Base-by-base conservation (phyloP, 2,888 invertebrate species). In the Parnassius orleans region DNA sequence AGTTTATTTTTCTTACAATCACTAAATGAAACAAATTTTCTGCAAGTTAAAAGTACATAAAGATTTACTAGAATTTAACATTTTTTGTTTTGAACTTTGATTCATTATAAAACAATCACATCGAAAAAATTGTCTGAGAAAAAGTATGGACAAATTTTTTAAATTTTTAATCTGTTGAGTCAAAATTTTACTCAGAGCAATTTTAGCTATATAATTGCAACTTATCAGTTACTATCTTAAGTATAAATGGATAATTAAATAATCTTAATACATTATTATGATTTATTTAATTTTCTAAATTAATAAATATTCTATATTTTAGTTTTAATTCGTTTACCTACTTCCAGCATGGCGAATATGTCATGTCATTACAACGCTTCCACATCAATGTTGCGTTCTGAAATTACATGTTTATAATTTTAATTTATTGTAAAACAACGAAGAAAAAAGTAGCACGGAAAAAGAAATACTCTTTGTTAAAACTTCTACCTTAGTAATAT, bases 341-440 rank as follows among this genome's bases (percentile, higher is more conserved):
- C 51, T 63, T 63, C 58, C 63, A 58, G 48, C 50, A 58, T 54
- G 63, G 58, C 58, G 54, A 24, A 14, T 24, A 15, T 46, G 48
- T 12, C 57, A 15, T 46, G 48, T 12, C 57, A 33, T 46, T 41
- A 51, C 51, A 58, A 55, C 44, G 52, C 50, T 12, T 58, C 58
- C 44, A 47, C 59, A 59, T 53, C 46, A 53, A 52, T 47, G 33
- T 46, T 47, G 24, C 56, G 33, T 33, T 33, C 33, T 33, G 33
- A 33, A 33, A 33, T 33, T 33, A 33, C 33, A 33, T 5, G 5
- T 33, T 33, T 33, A 33, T 33, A 33, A 33, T 33, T 33, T 33
- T 33, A 33, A 33, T 33, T 33, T 33, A 33, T 19, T 1, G 33
- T 33, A 33, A 33, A 33, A 33, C 33, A 33, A 33, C 5, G 33